Evolutionary conservation across 2,797 vertebrate species (phyloP), one percentile per base, ranked within the genome.

Genomic region (Helostoma temminkii): DNA sequence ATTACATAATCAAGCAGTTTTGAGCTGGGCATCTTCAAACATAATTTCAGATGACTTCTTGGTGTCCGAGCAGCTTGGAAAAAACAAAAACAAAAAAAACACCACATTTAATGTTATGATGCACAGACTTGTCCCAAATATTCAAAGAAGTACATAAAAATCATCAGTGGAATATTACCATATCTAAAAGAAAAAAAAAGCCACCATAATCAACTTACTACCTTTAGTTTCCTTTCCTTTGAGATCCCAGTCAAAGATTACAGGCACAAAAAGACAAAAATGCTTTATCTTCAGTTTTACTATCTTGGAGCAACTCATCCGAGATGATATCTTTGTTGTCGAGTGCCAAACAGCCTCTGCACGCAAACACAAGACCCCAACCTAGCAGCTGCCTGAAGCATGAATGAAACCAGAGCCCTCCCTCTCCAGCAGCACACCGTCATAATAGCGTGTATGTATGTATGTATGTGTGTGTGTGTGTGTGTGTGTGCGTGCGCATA

Each of bases 391-490:
- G 90, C 86, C 89, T 80, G 64, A 82, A 90, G 89, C 87, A 85
- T 83, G 77, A 92, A 89, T 91, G 94, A 94, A 94, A 94, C 92
- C 76, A 89, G 92, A 94, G 85, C 82, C 75, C 91, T 87, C 81
- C 89, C 86, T 91, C 90, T 83, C 81, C 76, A 54, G 82, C 66
- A 59, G 82, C 74, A 85, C 80, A 81, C 81, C 66, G 48, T 72
- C 80, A 82, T 71, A 83, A 77, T 84, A 79, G 74, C 83, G 75
- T 72, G 21, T 68, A 65, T 78, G 82, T 48, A 65, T 41, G 58
- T 37, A 41, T 61, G 57, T 52, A 48, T 26, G 52, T 46, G 50
- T 34, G 60, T 54, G 64, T 47, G 37, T 8, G 43, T 36, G 54
- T 21, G 59, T 5, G 69, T 48, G 60, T 47, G 69, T 64, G 78